phyloP scores from a whole-genome alignment of 2,113 vertebrate species.

The Athene cunicularia region DNA sequence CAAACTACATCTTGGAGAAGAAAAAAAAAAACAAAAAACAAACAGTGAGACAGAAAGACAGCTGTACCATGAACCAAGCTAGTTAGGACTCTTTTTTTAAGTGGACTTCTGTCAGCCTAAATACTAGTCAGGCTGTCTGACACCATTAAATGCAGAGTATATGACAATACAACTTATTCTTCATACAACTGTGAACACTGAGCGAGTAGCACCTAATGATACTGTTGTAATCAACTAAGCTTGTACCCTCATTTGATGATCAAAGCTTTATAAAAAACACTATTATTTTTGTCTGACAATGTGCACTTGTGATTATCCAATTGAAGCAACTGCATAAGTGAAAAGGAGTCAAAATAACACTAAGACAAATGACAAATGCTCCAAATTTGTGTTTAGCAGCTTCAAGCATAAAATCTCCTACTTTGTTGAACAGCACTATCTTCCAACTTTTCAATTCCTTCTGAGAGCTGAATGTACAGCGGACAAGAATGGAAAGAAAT shows the following conservation, averaged over 20 bases:
- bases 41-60: background rate
- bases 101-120: background rate
- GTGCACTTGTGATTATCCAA: background rate
- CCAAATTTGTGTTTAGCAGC: background rate
- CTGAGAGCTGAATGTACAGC: background rate
- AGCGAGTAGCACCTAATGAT: background rate
- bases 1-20: background rate
- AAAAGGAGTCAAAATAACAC: slow-evolving; percentile 2
- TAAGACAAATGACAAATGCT: background rate
- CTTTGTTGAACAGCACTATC: background rate
- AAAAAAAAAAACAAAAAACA: background rate
- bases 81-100: background rate
- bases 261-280: background rate
- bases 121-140: background rate
- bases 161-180: background rate
- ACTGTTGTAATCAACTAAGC: background rate
- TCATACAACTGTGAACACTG: background rate
- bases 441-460: background rate
- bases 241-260: background rate
- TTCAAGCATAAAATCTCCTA: background rate
- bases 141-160: background rate
- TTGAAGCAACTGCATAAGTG: background rate
- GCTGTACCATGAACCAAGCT: background rate
- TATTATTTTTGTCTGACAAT: background rate
- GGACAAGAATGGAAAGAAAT: background rate